These are phyloP conservation scores for Muntiacus muntjak DNA, from an alignment of 2,113 vertebrate genomes.

Conservation along the genomic window DNA sequence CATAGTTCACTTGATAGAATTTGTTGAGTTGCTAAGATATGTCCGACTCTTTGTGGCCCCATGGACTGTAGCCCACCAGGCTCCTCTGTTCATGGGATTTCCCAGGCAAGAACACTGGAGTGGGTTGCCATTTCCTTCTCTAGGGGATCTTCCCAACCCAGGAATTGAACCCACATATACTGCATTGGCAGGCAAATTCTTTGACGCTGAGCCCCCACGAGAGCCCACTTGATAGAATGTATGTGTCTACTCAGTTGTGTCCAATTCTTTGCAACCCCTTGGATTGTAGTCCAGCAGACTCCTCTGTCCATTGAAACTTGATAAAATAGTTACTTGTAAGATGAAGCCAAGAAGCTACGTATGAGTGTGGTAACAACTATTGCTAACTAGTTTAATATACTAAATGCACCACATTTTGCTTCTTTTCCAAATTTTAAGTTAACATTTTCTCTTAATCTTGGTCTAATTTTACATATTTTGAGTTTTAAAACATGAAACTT, in stretches of 20 bases:
- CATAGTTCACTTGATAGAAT: neutral
- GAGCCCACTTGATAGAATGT: neutral
- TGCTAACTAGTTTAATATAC: neutral
- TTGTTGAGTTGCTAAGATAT: neutral
- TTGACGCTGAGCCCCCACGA: neutral
- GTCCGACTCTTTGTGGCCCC: neutral
- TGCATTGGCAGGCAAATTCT: neutral
- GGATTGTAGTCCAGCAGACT: neutral
- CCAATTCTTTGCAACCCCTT: neutral
- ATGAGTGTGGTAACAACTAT: neutral
- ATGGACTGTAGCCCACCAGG: neutral
- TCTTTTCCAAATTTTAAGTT: neutral
- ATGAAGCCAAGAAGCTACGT: neutral
- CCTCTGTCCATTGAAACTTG: neutral
- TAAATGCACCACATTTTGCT: neutral
- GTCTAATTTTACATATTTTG: constrained; percentile 8
- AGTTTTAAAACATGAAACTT: neutral
- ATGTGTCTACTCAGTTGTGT: neutral
- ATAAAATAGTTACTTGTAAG: neutral
- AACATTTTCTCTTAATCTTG: neutral
- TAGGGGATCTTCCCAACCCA: neutral
- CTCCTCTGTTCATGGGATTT: neutral
- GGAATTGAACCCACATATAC: neutral
- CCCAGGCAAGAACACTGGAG: neutral
- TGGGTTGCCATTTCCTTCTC: neutral